Evolutionary conservation across 2,113 vertebrate genomes (phyloP), one percentile per base, ranked within the genome.

Genomic region (Hippocampus guttulatus): DNA sequence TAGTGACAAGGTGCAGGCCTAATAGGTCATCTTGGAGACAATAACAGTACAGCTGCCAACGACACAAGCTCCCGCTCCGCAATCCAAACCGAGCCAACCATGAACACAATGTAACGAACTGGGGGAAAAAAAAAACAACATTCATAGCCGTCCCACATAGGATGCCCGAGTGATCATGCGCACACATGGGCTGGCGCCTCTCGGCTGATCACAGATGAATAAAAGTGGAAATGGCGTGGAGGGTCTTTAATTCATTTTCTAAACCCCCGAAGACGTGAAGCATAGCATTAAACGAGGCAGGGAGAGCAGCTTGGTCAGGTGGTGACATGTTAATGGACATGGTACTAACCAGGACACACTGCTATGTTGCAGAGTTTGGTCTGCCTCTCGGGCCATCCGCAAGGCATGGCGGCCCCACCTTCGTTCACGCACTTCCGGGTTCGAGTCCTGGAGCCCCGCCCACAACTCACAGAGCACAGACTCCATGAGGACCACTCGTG

Each of bases 401-500:
- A 97, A 91, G 88, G 87, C 86, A 91, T 86, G 84, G 71, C 84
- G 84, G 71, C 84, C 92, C 88, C 90, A 85, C 88, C 77, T 84
- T 89, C 92, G 85, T 93, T 92, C 87, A 83, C 87, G 84, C 96
- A 98, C 81, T 83, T 95, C 93, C 96, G 93, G 89, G 88, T 94
- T 90, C 95, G 92, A 73, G 90, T 98, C 92, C 95, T 92, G 87
- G 93, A 93, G 91, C 96, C 96, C 88, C 94, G 90, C 91, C 96
- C 96, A 87, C 96, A 98, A 87, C 95, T 96, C 92, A 94, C 94
- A 64, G 96, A 97, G 93, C 95, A 98, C 89, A 97, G 93, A 92
- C 95, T 97, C 96, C 96, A 97, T 69, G 93, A 94, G 70, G 95
- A 96, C 95, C 95, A 97, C 87, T 94, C 93, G 91, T 96, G 92